Conservation (phyloP, 2,888 invertebrate species). For the Hesperia comma region DNA sequence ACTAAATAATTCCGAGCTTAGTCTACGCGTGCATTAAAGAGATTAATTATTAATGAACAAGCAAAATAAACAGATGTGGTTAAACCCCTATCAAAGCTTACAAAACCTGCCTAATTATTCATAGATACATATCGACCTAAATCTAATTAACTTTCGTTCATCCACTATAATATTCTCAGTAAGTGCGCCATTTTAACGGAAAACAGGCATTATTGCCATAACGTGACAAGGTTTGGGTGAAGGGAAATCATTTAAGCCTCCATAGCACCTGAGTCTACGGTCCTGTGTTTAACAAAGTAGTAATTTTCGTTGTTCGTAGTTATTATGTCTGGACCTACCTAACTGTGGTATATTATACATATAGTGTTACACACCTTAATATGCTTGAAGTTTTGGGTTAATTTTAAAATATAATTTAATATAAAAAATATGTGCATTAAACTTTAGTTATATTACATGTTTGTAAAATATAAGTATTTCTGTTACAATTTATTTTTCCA, state of each 20-base stretch:
- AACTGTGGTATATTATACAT: neutral
- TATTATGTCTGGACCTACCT: neutral
- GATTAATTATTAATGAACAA: too few species aligned
- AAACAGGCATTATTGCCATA: conserved; percentile 55
- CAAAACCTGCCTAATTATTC: neutral
- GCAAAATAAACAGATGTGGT: too few species aligned
- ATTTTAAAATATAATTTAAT: neutral
- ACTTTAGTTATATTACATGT: too few species aligned
- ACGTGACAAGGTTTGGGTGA: conserved; percentile 55
- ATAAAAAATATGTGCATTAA: too few species aligned
- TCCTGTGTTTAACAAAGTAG: conserved; percentile 51
- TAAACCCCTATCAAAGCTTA: too few species aligned
- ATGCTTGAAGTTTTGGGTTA: neutral
- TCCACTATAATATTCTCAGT: conserved; percentile 25
- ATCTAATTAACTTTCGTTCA: conserved; percentile 12
- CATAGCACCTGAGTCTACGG: conserved; percentile 60
- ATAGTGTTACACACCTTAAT: neutral
- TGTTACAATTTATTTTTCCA: too few species aligned
- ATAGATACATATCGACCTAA: conserved; percentile 7
- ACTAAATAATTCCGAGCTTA: too few species aligned
- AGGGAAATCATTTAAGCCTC: conserved; percentile 71
- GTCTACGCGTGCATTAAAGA: too few species aligned
- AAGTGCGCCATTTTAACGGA: conserved; percentile 32
- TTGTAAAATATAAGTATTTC: too few species aligned
- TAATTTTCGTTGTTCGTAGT: conserved; percentile 56